A percentile compares a stretch with the other conserved stretches of the same genome.
Evolutionary conservation across 2,888 invertebrate species (phyloP).

Genomic region (Phytoseiulus persimilis): DNA sequence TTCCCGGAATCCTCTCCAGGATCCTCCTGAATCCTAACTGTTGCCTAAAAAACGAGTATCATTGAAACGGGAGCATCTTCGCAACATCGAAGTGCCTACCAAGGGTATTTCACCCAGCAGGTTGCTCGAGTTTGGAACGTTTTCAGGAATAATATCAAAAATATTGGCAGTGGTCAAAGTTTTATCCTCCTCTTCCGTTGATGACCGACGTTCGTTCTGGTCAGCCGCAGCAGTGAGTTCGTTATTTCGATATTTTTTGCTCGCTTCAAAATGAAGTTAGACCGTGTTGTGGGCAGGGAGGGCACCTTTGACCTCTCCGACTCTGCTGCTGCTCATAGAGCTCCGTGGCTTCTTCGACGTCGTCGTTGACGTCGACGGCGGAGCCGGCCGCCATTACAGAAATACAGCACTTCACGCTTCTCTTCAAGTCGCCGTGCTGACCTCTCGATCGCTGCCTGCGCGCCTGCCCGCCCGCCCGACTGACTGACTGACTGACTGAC

Average conservation of each 20-base stretch:
- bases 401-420: constrained; percentile 38
- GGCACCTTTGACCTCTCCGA: background rate
- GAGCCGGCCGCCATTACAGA: constrained; percentile 29
- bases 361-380: background rate
- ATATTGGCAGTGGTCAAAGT: background rate
- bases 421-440: constrained; percentile 8
- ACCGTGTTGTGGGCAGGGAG: constrained; percentile 5
- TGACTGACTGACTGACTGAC: background rate
- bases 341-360: background rate
- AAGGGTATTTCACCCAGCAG: no score
- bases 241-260: background rate
- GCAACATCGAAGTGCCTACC: no score
- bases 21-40: no score
- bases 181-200: background rate
- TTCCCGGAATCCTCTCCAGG: no score
- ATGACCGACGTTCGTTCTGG: background rate
- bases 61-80: no score
- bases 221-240: background rate
- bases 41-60: no score
- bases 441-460: background rate
- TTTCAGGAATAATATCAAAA: background rate
- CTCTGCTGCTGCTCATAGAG: background rate
- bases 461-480: background rate
- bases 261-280: constrained; percentile 5
- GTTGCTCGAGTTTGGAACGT: background rate